A percentile compares a stretch with the other conserved stretches of the same genome.
Conservation (phyloP, 1,140 invertebrate genomes). For the Drosophila melanica region DNA sequence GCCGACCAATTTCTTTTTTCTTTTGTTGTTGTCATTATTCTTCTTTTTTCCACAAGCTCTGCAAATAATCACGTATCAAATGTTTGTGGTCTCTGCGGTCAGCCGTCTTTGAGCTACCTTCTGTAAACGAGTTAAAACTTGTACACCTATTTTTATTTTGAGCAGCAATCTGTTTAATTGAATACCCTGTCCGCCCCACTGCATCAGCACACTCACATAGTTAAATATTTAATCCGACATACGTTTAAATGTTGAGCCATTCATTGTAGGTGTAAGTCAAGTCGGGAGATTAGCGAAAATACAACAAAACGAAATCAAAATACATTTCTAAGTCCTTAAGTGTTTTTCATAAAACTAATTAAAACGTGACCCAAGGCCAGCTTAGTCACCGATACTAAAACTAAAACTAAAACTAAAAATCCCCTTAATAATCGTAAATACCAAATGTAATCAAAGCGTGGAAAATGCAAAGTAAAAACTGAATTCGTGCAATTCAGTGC, state of each 20-base stretch:
- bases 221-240: conserved; percentile 27
- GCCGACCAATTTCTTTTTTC: not conserved
- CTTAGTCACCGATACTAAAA: conserved; percentile 27
- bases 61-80: conserved; percentile 53
- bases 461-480: conserved; percentile 7
- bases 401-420: conserved; percentile 28
- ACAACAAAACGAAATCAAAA: conserved; percentile 73
- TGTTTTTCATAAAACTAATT: conserved; percentile 72
- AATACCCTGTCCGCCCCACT: not conserved
- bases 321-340: conserved; percentile 78
- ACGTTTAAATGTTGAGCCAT: conserved; percentile 38
- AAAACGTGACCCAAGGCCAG: conserved; percentile 37
- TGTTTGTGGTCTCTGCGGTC: conserved; percentile 66
- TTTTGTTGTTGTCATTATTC: not conserved
- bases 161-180: conserved; percentile 19
- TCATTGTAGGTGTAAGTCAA: conserved; percentile 54
- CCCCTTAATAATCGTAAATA: conserved; percentile 31
- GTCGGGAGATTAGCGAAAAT: conserved; percentile 46
- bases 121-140: conserved; percentile 22
- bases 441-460: conserved; percentile 13
- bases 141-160: conserved; percentile 13
- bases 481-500: not conserved
- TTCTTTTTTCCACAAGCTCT: conserved; percentile 6
- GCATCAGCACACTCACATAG: conserved; percentile 6
- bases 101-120: conserved; percentile 48